Conservation (phyloP, 1,140 invertebrate species). For the Muscidifurax raptorellus region DNA sequence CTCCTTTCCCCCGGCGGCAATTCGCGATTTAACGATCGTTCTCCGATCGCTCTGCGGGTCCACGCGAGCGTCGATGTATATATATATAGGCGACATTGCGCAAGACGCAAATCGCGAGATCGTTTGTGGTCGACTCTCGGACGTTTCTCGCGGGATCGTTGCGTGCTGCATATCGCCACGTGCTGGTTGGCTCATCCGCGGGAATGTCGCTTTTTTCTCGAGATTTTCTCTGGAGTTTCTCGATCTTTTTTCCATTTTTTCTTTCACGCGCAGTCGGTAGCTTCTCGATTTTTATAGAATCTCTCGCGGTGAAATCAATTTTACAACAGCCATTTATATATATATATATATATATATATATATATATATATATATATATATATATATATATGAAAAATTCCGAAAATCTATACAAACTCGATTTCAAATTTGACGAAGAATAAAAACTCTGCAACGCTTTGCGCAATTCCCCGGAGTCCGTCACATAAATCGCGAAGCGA, state of each 20-base stretch:
- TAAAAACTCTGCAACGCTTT: background rate
- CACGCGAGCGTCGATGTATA: too few relatives aligned
- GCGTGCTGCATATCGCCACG: background rate
- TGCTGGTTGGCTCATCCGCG: background rate
- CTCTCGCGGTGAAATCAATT: too few relatives aligned
- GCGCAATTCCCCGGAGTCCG: background rate
- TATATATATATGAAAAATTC: too few relatives aligned
- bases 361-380: too few relatives aligned
- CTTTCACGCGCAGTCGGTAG: too few relatives aligned
- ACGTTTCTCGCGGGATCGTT: background rate
- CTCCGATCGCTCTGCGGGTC: background rate
- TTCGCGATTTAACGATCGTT: background rate
- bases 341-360: too few relatives aligned
- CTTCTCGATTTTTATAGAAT: too few relatives aligned
- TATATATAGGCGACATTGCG: background rate
- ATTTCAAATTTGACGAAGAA: too few relatives aligned
- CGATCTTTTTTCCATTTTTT: too few relatives aligned
- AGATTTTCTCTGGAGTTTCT: background rate
- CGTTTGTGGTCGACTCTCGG: background rate
- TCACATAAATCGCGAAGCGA: background rate
- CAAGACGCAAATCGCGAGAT: background rate
- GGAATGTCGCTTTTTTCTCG: background rate
- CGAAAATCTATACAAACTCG: too few relatives aligned
- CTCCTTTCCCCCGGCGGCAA: background rate
- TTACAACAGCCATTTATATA: too few relatives aligned